phyloP scores from a whole-genome alignment of 2,797 vertebrate species.

The Pteropus rufus region DNA sequence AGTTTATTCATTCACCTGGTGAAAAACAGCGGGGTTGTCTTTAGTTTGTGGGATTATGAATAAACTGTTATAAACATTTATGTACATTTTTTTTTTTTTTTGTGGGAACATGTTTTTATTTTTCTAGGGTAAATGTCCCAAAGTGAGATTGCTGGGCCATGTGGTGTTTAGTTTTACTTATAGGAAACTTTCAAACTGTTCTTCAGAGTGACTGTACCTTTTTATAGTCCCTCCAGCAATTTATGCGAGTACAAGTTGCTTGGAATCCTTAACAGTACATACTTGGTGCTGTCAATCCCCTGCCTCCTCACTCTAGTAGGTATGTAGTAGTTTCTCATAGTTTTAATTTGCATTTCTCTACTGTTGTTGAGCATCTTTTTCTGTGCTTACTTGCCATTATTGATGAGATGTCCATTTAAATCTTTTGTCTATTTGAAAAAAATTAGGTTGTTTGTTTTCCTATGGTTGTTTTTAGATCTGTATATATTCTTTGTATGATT shows the following conservation, averaged over 20 bases:
- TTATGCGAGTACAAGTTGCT: not conserved
- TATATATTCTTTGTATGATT: not conserved
- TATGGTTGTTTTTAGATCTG: not conserved
- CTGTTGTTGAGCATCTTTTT: not conserved
- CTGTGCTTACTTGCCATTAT: not conserved
- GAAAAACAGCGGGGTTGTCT: not conserved
- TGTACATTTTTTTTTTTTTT: not conserved
- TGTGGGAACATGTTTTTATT: not conserved
- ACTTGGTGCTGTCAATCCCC: not conserved
- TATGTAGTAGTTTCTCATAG: not conserved
- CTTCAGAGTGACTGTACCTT: not conserved
- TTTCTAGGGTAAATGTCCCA: not conserved
- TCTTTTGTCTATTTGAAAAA: not conserved
- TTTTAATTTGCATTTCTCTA: not conserved
- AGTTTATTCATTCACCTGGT: not conserved
- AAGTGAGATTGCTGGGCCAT: not conserved
- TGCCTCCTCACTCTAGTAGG: not conserved
- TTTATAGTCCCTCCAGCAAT: not conserved
- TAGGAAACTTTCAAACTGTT: not conserved
- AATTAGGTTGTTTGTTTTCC: not conserved
- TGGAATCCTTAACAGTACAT: not conserved
- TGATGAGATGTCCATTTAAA: not conserved
- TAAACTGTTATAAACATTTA: not conserved
- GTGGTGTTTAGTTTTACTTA: not conserved
- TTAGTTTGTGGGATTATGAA: not conserved